Evolutionary conservation across 2,888 invertebrate species (phyloP).

Genomic region (Tillus elongatus): DNA sequence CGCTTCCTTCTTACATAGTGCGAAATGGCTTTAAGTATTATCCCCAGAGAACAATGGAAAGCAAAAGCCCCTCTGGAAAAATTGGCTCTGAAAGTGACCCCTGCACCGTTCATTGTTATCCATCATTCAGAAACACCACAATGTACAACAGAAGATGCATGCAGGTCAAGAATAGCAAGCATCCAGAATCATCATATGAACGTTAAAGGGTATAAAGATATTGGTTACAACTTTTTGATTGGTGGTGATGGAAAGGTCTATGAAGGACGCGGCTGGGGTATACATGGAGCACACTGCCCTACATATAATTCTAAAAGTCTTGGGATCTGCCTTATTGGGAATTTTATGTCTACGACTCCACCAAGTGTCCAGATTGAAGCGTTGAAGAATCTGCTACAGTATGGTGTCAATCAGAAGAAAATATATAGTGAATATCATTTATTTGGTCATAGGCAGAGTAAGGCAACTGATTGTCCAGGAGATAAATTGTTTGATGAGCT

Average conservation of each 20-base stretch:
- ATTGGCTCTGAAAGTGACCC: not conserved
- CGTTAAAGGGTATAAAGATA: not conserved
- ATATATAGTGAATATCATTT: not conserved
- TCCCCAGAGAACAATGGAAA: slow-evolving; percentile 6
- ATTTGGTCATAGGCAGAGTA: not conserved
- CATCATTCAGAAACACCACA: slow-evolving; percentile 4
- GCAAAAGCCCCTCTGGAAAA: not conserved
- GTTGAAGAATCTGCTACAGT: not conserved
- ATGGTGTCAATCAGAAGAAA: not conserved
- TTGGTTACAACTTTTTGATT: slow-evolving; percentile 30
- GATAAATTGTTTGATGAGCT: not conserved
- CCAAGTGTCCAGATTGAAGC: not conserved
- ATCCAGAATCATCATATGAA: slow-evolving; percentile 9
- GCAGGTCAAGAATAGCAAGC: not conserved
- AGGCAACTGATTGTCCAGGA: not conserved
- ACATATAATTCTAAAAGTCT: slow-evolving; percentile 51
- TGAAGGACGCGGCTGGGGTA: slow-evolving; percentile 55
- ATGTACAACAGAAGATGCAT: not conserved
- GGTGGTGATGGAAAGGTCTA: slow-evolving; percentile 60
- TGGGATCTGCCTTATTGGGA: slow-evolving; percentile 54
- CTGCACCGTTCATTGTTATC: slow-evolving; percentile 5
- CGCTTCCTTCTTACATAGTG: too few relatives aligned
- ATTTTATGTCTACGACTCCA: not conserved
- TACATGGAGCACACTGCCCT: slow-evolving; percentile 54
- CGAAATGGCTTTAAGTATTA: not conserved